Conservation (phyloP, 2,797 vertebrate species). For the Discoglossus pictus region DNA sequence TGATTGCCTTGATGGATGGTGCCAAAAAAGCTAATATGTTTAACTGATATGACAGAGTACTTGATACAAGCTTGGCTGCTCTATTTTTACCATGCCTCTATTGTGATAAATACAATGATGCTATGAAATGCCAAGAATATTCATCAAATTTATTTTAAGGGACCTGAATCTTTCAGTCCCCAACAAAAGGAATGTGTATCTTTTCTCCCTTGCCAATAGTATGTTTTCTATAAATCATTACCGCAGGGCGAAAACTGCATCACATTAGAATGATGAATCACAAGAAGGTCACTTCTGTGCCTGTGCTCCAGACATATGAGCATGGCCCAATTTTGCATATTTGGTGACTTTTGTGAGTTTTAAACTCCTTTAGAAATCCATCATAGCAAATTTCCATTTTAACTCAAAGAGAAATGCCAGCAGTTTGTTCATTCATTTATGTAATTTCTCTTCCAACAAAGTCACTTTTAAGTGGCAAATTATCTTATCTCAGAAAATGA, state of each 20-base stretch:
- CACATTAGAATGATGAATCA: constrained; percentile 54
- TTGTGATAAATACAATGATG: constrained; percentile 49
- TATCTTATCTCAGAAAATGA: constrained; percentile 26
- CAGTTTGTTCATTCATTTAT: neutral
- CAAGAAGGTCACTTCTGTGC: constrained; percentile 25
- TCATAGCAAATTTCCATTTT: neutral
- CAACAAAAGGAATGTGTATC: constrained; percentile 50
- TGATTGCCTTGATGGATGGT: constrained; percentile 21
- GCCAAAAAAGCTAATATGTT: constrained; percentile 9
- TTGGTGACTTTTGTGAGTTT: neutral
- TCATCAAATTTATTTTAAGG: constrained; percentile 49
- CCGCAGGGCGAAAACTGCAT: constrained; percentile 51
- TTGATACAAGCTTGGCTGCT: constrained; percentile 8
- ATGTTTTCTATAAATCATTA: constrained; percentile 54
- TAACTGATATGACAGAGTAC: constrained; percentile 12
- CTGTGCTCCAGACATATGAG: constrained; percentile 18
- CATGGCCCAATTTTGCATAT: constrained; percentile 29
- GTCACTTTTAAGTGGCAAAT: constrained; percentile 2
- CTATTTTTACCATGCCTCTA: constrained; percentile 36
- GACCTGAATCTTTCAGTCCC: constrained; percentile 49
- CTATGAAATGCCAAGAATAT: constrained; percentile 47
- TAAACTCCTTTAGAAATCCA: constrained; percentile 1
- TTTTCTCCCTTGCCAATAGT: constrained; percentile 49
- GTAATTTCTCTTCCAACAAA: neutral
- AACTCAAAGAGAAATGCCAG: neutral